phyloP scores from a whole-genome alignment of 2,888 invertebrate genomes.

The Tinea semifulvella region DNA sequence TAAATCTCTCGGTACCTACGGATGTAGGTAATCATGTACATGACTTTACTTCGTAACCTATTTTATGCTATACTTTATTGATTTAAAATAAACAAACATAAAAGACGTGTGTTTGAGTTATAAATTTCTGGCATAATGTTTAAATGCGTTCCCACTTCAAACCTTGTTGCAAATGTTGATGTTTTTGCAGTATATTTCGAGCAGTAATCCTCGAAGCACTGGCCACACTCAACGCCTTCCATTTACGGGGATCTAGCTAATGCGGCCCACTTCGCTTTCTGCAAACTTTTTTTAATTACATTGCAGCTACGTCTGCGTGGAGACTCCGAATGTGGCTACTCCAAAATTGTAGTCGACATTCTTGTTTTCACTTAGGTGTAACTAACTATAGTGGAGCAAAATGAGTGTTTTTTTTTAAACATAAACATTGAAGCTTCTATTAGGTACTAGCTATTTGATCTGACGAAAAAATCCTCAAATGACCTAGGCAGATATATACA shows the following conservation, averaged over 20 bases:
- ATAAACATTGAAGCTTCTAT: no score
- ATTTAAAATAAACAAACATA: no score
- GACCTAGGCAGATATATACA: no score
- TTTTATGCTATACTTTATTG: no score
- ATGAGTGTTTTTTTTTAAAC: no score
- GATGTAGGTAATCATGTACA: conserved; percentile 8
- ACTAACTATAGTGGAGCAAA: no score
- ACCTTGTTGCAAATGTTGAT: conserved; percentile 12
- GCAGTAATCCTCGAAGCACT: conserved; percentile 12
- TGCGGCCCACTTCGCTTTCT: conserved; percentile 12
- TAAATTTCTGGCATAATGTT: no score
- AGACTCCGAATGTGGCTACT: conserved; percentile 5
- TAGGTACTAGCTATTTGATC: no score
- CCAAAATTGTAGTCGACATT: background rate
- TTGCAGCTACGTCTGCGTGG: conserved; percentile 7
- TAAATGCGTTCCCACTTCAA: background rate
- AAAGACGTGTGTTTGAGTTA: no score
- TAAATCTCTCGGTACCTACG: conserved; percentile 35
- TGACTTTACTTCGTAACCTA: background rate
- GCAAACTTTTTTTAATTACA: conserved; percentile 13
- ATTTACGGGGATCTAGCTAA: conserved; percentile 14
- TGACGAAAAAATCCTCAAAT: no score
- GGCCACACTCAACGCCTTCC: conserved; percentile 13
- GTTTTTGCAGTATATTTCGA: conserved; percentile 11
- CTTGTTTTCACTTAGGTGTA: conserved; percentile 3